Base-by-base conservation (phyloP, 2,888 invertebrate species). In the Pelosia muscerda region DNA sequence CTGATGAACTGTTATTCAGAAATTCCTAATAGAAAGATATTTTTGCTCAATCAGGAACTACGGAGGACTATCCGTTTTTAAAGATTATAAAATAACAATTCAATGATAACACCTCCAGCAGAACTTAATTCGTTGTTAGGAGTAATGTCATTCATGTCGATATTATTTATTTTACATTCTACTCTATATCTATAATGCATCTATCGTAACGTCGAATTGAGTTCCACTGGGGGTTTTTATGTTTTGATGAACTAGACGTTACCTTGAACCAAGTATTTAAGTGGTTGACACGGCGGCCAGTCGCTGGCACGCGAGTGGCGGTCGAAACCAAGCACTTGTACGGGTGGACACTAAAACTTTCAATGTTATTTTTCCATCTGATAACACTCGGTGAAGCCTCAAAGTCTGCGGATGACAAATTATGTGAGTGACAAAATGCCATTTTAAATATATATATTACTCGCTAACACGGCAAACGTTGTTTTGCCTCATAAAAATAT, bases 351-450 rank as follows among this genome's bases (percentile, higher is more conserved):
- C 75, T 76, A 73, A 80, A 76, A 80, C 75, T 78, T 78, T 62
- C 69, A 56, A 79, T 79, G 79, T 80, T 79, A 79, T 80, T 79
- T 79, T 79, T 80, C 80, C 75, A 75, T 80, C 67, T 80, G 76
- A 78, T 76, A 78, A 79, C 71, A 78, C 73, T 79, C 68, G 38
- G 26, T 64, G 54, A 31, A 67, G 80, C 78, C 58, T 56, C n/a
- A 8, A 72, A 72, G 22, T 23, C 2, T 38, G 75, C 72, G 70
- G 59, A 19, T 26, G 4, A 1, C 10, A 63, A 54, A 34, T n/a
- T n/a, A n/a, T n/a, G n/a, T n/a, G n/a, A n/a, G 19, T 49, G n/a
- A n/a, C 49, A n/a, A n/a, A 6, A n/a, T n/a, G 26, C 49, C 11
- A 28, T 65, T 31, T 53, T 53, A 28, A 25, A 55, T 31, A 22